Base-by-base conservation (phyloP, 1,140 invertebrate species). In the Drosophila nigromelanica region DNA sequence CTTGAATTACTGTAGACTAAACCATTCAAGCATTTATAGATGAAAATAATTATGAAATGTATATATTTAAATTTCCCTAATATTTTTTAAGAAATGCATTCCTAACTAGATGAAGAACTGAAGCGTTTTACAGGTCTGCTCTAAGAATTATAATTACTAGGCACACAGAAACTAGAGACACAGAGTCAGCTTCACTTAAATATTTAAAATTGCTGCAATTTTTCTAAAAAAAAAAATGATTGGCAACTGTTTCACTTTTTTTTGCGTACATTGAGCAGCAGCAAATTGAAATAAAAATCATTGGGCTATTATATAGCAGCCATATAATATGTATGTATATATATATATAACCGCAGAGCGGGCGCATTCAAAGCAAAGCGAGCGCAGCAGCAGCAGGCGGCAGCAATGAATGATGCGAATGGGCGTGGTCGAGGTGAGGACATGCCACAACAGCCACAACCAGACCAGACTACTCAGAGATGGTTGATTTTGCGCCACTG, bases 401-500 rank as follows among this genome's bases (percentile, higher is more conserved):
- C 72, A 72, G 71, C 71, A 52, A 80, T 73, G 73, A 61, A 64
- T 71, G 42, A 51, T 72, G 69, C 69, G 35, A 64, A 82, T 82
- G 66, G 51, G 42, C 47, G 56, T 80, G 79, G 73, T 73, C 15
- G 39, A 58, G 63, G 30, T 33, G 60, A 51, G 68, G 59, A 69
- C 39, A 47, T 58, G 72, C 55, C 79, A 55, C 79, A 52, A 59
- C 79, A 48, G 39, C 30, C 60, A 43, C 14, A 33, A 6, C 3
- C 8, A 47, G 4, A 74, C 21, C 14, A 35, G 33, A 24, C 37
- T 56, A 67, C 83, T 91, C 90, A 91, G 73, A 90, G 80, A 78
- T 92, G 89, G 77, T 93, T 93, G 48, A 93, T 93, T 89, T 93
- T 93, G 55, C 92, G 92, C 81, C 93, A 92, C 69, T 93, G 93